Base-by-base conservation (phyloP, 2,888 invertebrate species). In the Cryptus armator region DNA sequence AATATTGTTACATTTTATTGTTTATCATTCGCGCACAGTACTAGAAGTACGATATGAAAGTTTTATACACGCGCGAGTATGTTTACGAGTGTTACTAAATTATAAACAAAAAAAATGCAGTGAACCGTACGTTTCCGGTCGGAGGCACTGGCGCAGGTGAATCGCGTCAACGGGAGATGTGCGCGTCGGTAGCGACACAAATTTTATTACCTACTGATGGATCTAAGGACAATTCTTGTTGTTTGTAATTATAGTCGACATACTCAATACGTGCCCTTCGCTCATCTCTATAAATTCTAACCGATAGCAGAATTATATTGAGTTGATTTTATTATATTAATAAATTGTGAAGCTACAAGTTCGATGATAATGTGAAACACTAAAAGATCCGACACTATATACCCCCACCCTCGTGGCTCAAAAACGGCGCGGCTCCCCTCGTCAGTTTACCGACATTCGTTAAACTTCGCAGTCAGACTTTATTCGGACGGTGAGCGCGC, bases 391-490 rank as follows among this genome's bases (percentile, higher is more conserved):
- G 9, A 5, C 6, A 1, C 37, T 5, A 7, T 37, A 37, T 37
- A 37, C 9, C 37, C 37, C 37, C 37, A 37, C 37, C 2, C 37
- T 37, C 5, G 37, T 2, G 5, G 37, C 37, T 37, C 37, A 37
- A 37, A 7, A 37, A 37, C 5, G 6, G 37, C 5, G 37, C 7
- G 37, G 6, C 37, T 9, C 7, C 37, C 37, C 19, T n/a, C 32
- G 62, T 62, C 2, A 32, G 1, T 6, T 62, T 62, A 62, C n/a
- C 29, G 29, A 6, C 29, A 14, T 32, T 32, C 32, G 32, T 62
- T 62, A 32, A 62, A 32, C 62, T 62, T 48, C 62, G 32, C 62
- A 32, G 62, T 62, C 5, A 62, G 62, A 62, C 32, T 32, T 6
- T 32, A 32, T 32, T 29, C 6, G 62, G 5, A 3, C 6, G 62